Percentiles rank a stretch among this genome's conserved stretches.
These are phyloP conservation scores for Muschampia plurimacula DNA, from an alignment of 2,888 invertebrate species.

Conservation along the genomic window DNA sequence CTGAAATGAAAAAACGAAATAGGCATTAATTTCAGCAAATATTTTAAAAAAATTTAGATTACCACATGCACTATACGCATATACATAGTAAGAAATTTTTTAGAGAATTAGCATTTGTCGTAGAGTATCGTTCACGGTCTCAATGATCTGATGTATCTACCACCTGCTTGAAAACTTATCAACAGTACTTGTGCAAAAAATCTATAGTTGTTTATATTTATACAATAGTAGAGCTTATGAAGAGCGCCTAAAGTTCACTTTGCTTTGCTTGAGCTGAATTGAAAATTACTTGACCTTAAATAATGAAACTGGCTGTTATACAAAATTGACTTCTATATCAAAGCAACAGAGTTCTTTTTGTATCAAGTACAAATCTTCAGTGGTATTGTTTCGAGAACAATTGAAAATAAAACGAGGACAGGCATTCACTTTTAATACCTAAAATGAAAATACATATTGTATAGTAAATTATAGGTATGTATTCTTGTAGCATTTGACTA, in stretches of 20 bases:
- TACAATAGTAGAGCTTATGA: conserved; percentile 10
- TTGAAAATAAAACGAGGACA: background rate
- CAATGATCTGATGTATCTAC: conserved; percentile 1
- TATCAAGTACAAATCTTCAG: background rate
- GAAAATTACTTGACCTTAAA: conserved; percentile 24
- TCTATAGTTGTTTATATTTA: background rate
- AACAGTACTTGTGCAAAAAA: conserved; percentile 16
- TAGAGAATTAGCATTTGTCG: background rate
- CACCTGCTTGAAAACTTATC: conserved; percentile 17
- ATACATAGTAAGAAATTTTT: background rate
- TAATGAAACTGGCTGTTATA: background rate
- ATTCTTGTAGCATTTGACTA: no score
- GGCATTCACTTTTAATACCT: background rate
- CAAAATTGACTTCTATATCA: conserved; percentile 15
- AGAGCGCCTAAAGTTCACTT: background rate
- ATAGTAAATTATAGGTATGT: no score
- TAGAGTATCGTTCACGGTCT: conserved; percentile 19
- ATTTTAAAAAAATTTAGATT: background rate
- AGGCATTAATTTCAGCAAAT: no score
- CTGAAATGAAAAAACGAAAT: no score
- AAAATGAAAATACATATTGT: background rate
- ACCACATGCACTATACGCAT: background rate
- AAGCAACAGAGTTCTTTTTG: background rate
- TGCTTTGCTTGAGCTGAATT: background rate
- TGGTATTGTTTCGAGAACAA: conserved; percentile 7